Conservation (phyloP, 2,888 invertebrate species). For the Frankliniella fusca region DNA sequence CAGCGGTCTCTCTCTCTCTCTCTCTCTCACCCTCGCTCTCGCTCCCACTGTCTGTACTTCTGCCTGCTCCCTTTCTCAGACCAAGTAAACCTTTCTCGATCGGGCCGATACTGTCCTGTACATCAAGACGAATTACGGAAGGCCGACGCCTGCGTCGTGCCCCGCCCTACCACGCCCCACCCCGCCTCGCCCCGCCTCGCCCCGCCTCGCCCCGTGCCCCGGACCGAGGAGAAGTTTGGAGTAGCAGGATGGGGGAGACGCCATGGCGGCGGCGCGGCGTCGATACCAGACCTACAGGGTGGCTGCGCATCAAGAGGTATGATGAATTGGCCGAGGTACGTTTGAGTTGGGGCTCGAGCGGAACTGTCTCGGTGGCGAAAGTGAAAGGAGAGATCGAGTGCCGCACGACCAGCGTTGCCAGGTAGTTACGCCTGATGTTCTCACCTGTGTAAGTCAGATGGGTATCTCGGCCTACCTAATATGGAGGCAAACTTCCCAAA, state of each 20-base stretch:
- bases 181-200: neutral
- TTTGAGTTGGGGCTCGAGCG: neutral
- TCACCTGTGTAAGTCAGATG: too few relatives aligned
- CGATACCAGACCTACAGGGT: too few relatives aligned
- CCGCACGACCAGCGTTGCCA: too few relatives aligned
- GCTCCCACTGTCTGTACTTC: conserved; percentile 30
- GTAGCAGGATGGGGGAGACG: too few relatives aligned
- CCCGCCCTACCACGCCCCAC: neutral
- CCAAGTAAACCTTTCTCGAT: conserved; percentile 6
- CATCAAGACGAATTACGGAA: neutral
- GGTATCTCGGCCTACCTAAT: too few relatives aligned
- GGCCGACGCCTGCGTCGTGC: neutral
- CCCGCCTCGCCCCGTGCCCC: neutral
- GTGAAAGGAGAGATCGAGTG: too few relatives aligned
- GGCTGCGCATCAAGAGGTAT: too few relatives aligned
- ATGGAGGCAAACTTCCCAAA: too few relatives aligned
- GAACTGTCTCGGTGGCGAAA: neutral
- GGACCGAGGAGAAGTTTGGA: neutral
- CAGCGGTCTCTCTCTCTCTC: neutral
- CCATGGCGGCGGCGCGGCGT: too few relatives aligned
- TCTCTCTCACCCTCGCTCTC: conserved; percentile 33
- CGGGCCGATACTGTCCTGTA: neutral
- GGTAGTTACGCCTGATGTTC: too few relatives aligned
- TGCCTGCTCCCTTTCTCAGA: neutral
- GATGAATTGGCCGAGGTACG: too few relatives aligned